Evolutionary conservation across 2,888 invertebrate species (phyloP).

Genomic region (Calliphora vomitoria): DNA sequence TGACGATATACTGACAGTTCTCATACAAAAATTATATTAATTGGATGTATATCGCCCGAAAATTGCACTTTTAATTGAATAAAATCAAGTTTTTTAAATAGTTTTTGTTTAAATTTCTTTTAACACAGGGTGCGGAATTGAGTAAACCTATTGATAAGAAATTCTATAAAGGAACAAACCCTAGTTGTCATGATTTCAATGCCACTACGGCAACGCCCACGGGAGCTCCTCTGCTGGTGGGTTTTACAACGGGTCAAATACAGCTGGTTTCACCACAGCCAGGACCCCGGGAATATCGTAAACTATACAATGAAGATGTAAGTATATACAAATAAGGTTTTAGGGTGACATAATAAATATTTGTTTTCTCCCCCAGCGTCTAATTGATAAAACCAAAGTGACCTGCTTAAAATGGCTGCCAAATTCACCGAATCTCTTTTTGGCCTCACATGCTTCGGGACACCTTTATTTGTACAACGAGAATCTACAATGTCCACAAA

Average conservation of each 20-base stretch:
- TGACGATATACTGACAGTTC: no score
- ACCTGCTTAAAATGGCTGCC: conserved; percentile 99
- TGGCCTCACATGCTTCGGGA: conserved; percentile 97
- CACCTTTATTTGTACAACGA: conserved; percentile 99
- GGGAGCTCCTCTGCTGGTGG: conserved; percentile 95
- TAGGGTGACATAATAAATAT: background rate
- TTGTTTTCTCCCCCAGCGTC: conserved; percentile 79
- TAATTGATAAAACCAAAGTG: conserved; percentile 86
- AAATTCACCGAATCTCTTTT: conserved; percentile 95
- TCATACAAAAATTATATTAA: no score
- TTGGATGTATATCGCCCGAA: no score
- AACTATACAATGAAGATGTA: conserved; percentile 99
- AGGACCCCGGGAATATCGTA: conserved; percentile 97
- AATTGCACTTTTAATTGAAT: no score
- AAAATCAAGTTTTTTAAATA: no score
- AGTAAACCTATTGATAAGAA: conserved; percentile 99
- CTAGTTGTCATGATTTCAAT: conserved; percentile 99
- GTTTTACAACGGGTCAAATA: conserved; percentile 99
- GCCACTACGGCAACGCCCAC: conserved; percentile 91
- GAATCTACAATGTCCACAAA: conserved; percentile 94
- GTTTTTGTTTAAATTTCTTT: background rate
- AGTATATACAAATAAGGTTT: conserved; percentile 72
- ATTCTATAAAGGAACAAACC: conserved; percentile 99
- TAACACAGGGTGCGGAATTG: conserved; percentile 94
- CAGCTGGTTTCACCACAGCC: conserved; percentile 99